Conservation (phyloP, 2,888 invertebrate genomes). For the Anodontia alba region DNA sequence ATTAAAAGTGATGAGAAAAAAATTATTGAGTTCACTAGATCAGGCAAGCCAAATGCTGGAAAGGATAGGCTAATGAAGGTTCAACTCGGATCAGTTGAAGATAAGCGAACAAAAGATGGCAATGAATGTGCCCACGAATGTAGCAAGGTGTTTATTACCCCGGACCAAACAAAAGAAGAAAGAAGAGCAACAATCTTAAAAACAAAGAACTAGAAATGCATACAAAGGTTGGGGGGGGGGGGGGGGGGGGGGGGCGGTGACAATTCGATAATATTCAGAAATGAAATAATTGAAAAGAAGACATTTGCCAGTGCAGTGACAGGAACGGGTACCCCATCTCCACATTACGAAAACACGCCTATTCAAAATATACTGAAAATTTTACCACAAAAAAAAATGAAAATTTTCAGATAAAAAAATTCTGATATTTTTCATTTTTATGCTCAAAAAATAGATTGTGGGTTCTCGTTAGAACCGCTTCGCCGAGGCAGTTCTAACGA, state of each 20-base stretch:
- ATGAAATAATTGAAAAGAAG: slow-evolving; percentile 15
- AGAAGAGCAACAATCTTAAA: slow-evolving; percentile 16
- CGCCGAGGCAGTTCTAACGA: no score
- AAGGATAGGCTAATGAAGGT: slow-evolving; percentile 21
- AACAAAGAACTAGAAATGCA: slow-evolving; percentile 11
- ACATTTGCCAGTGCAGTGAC: neutral
- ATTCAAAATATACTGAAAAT: no score
- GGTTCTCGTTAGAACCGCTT: no score
- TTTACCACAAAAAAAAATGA: no score
- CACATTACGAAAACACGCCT: no score
- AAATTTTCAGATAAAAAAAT: no score
- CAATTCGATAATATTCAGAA: slow-evolving; percentile 15
- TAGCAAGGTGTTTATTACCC: slow-evolving; percentile 19
- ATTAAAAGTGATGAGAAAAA: neutral
- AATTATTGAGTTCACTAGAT: neutral
- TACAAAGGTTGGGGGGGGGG: neutral
- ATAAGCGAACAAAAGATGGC: slow-evolving; percentile 5
- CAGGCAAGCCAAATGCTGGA: neutral
- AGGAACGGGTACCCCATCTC: neutral
- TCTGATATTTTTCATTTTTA: no score
- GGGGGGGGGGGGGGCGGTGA: no score
- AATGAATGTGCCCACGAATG: slow-evolving; percentile 21
- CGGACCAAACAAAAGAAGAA: slow-evolving; percentile 25
- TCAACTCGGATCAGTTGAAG: neutral
- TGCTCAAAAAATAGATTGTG: no score